Conservation (phyloP, 1,140 invertebrate genomes). For the Drosophila sproati region DNA sequence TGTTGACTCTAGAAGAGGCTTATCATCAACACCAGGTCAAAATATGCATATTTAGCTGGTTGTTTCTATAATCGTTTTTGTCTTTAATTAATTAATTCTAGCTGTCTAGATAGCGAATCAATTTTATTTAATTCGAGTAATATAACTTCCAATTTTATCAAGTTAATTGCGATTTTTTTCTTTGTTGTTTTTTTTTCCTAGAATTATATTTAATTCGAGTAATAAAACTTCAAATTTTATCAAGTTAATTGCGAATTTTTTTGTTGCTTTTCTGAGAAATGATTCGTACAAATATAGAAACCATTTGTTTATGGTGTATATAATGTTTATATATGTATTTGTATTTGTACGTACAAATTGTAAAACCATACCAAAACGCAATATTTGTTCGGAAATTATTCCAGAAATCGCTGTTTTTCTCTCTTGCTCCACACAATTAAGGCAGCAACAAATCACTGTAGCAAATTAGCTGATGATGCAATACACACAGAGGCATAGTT, state of each 20-base stretch:
- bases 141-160: not conserved
- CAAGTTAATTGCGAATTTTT: too few relatives aligned
- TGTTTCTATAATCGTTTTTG: too few relatives aligned
- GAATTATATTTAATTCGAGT: too few relatives aligned
- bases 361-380: not conserved
- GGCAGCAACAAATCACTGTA: not conserved
- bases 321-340: not conserved
- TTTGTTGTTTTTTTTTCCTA: too few relatives aligned
- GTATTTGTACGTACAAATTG: not conserved
- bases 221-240: too few relatives aligned
- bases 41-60: too few relatives aligned
- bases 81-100: too few relatives aligned
- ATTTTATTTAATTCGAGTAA: too few relatives aligned
- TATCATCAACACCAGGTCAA: too few relatives aligned
- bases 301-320: too few relatives aligned
- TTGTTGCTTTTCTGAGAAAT: not conserved
- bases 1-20: too few relatives aligned
- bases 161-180: not conserved
- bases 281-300: not conserved
- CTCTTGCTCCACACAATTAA: not conserved
- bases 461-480: constrained; percentile 18
- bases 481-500: not conserved
- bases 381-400: constrained; percentile 6
- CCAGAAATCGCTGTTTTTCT: not conserved
- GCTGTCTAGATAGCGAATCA: too few relatives aligned